These are phyloP conservation scores for Dasypolia templi DNA, from an alignment of 2,888 invertebrate species.

Conservation along the genomic window DNA sequence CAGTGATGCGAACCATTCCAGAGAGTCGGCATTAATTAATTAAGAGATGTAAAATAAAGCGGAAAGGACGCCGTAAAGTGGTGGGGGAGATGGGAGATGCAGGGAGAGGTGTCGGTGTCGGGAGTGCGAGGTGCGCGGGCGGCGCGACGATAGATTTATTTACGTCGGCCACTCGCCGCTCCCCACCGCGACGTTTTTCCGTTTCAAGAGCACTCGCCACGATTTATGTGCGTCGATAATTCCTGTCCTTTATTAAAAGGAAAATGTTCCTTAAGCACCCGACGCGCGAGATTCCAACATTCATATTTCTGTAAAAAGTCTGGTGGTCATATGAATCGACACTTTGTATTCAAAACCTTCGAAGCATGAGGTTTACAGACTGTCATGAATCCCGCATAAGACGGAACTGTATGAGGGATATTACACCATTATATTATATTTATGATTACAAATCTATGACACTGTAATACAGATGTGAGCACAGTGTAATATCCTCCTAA, in stretches of 20 bases:
- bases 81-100: neutral
- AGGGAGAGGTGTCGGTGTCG: neutral
- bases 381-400: neutral
- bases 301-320: neutral
- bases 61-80: neutral
- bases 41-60: conserved; percentile 46
- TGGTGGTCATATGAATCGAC: neutral
- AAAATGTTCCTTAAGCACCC: neutral
- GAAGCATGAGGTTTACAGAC: neutral
- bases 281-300: neutral
- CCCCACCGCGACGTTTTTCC: conserved; percentile 44
- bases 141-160: conserved; percentile 63
- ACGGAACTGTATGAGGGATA: neutral
- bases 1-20: conserved; percentile 44
- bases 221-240: conserved; percentile 75
- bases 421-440: neutral
- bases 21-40: conserved; percentile 64
- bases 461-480: neutral
- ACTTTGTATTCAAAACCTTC: neutral
- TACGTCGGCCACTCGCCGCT: conserved; percentile 36
- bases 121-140: neutral
- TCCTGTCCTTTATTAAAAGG: conserved; percentile 49
- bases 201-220: conserved; percentile 33
- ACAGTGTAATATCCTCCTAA: neutral
- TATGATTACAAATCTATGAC: neutral